phyloP scores from a whole-genome alignment of 2,888 invertebrate genomes.

The Dysmachus trigonus region DNA sequence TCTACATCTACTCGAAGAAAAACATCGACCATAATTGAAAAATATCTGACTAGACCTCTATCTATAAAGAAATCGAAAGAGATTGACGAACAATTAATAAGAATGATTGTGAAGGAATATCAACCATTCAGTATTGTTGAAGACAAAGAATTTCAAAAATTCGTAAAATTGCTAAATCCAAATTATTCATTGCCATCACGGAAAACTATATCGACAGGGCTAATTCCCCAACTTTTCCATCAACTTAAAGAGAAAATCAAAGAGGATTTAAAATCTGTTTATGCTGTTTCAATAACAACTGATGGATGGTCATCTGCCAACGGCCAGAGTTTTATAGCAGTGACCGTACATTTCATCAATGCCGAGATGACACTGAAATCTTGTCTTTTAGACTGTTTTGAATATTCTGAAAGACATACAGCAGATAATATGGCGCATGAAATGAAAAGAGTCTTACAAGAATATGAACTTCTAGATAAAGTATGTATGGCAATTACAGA shows the following conservation, averaged over 20 bases:
- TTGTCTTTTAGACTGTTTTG: neutral
- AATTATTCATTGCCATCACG: neutral
- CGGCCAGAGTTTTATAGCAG: neutral
- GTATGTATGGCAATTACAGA: slow-evolving; percentile 29
- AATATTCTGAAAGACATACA: neutral
- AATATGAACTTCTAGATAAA: neutral
- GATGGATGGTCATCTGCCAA: neutral
- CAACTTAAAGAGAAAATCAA: neutral
- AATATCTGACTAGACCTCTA: no score
- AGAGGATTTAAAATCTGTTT: neutral
- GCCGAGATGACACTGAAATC: neutral
- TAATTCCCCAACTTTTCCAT: neutral
- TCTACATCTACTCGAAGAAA: no score
- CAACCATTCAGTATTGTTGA: no score
- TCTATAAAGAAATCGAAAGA: no score
- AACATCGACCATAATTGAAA: no score
- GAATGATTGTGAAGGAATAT: no score
- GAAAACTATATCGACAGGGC: neutral
- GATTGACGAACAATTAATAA: no score
- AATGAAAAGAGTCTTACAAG: neutral
- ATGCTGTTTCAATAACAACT: neutral
- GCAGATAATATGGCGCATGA: neutral
- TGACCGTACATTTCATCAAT: neutral
- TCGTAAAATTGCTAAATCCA: no score
- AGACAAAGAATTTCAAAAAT: no score